These are phyloP conservation scores for Sesia apiformis DNA, from an alignment of 2,888 invertebrate species.

Conservation along the genomic window DNA sequence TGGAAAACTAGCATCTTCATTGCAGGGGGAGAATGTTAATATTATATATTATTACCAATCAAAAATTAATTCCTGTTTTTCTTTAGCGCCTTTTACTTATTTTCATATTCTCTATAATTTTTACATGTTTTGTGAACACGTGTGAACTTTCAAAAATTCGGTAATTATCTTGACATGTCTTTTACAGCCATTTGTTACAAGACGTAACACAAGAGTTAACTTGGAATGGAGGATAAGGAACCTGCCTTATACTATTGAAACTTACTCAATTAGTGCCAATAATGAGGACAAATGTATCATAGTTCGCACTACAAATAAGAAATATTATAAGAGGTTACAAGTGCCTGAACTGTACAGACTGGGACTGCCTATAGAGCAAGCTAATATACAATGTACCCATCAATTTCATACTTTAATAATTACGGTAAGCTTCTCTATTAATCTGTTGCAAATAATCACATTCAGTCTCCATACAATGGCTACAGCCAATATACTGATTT, in stretches of 20 bases:
- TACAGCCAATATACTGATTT: too few relatives aligned
- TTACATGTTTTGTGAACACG: too few relatives aligned
- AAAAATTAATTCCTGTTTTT: too few relatives aligned
- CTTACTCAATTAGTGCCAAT: conserved; percentile 80
- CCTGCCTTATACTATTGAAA: conserved; percentile 81
- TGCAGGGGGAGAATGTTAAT: too few relatives aligned
- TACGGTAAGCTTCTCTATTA: conserved; percentile 57
- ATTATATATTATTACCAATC: too few relatives aligned
- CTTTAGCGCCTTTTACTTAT: too few relatives aligned
- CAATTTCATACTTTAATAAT: conserved; percentile 86
- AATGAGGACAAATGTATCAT: conserved; percentile 77
- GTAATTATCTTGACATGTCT: too few relatives aligned
- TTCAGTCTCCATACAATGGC: too few relatives aligned
- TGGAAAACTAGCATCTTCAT: too few relatives aligned
- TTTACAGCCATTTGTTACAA: conserved; percentile 79
- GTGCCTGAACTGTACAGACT: conserved; percentile 82
- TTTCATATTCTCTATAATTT: too few relatives aligned
- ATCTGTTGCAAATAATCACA: neutral
- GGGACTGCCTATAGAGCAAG: conserved; percentile 75
- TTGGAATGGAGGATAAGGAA: conserved; percentile 90
- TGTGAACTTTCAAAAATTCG: too few relatives aligned
- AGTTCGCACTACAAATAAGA: conserved; percentile 85
- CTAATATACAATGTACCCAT: conserved; percentile 79
- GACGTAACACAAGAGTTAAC: conserved; percentile 81
- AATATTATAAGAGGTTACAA: conserved; percentile 83